A percentile compares a stretch with the other conserved stretches of the same genome.
Conservation (phyloP, 2,113 vertebrate genomes). For the Psittacula cyanocephala region DNA sequence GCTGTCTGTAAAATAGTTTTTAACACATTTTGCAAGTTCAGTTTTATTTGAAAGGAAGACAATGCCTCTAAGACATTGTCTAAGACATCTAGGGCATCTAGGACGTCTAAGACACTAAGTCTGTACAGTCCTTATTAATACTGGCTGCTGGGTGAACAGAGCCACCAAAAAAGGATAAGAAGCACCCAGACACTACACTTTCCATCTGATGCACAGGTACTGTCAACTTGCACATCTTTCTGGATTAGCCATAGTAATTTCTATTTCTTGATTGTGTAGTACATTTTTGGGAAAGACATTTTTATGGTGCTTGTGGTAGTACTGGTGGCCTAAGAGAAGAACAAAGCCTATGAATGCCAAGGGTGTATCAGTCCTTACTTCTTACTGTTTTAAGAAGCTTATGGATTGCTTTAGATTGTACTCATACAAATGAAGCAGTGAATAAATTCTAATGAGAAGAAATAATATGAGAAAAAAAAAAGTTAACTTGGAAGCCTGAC, state of each 20-base stretch:
- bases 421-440: not conserved
- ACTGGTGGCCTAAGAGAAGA: not conserved
- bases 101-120: not conserved
- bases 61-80: not conserved
- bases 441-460: not conserved
- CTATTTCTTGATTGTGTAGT: not conserved
- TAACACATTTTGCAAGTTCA: not conserved
- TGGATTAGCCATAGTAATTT: not conserved
- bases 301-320: not conserved
- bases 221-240: not conserved
- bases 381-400: not conserved
- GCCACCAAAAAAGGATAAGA: not conserved
- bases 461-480: not conserved
- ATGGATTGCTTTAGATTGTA: not conserved
- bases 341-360: not conserved
- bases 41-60: not conserved
- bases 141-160: not conserved
- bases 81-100: not conserved
- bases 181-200: not conserved
- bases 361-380: not conserved
- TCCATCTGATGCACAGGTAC: not conserved
- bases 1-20: not conserved
- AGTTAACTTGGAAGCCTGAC: not conserved
- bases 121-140: not conserved
- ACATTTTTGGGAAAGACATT: not conserved